Evolutionary conservation across 2,797 vertebrate species (phyloP), one percentile per base, ranked within the genome.

Genomic region (Psittacula echo): DNA sequence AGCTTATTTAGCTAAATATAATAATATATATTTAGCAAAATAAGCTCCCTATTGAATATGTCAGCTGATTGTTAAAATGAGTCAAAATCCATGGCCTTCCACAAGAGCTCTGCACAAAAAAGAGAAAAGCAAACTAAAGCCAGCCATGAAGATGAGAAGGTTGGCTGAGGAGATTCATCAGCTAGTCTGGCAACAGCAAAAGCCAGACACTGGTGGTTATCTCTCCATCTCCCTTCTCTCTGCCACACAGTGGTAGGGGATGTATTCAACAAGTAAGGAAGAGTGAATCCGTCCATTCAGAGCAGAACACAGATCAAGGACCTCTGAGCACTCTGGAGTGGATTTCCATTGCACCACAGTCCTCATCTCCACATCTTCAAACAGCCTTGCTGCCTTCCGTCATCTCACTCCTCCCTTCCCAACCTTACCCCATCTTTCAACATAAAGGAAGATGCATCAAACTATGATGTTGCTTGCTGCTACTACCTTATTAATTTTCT

Each of bases 21-120:
- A n/a, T n/a, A n/a, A n/a, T n/a, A n/a, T n/a, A n/a, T 94, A 90
- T 90, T 96, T 92, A 92, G 93, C 71, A 94, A 92, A 95, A 90
- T 85, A 94, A 89, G 68, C 62, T 95, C 81, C 75, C 84, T 72
- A 50, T 77, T 92, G 90, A 89, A 89, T 91, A 75, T 48, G 80
- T 94, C 90, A 95, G 53, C 68, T 93, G 94, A 83, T 93, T 94
- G 34, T 70, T 72, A 83, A 93, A 95, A 92, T 87, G 58, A 96
- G 72, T 87, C 77, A 94, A 96, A 93, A 94, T 85, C 61, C 74
- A 54, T 27, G 61, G 72, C n/a, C 56, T 93, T 93, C 79, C 66
- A 75, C 42, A 87, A 47, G 62, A 87, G 42, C 85, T 18, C 22
- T 37, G 53, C 1, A 0, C 50, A 37, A 70, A 72, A 85, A 75